These are phyloP conservation scores for Caerostris extrusa DNA, from an alignment of 1,140 invertebrate species.

Conservation along the genomic window DNA sequence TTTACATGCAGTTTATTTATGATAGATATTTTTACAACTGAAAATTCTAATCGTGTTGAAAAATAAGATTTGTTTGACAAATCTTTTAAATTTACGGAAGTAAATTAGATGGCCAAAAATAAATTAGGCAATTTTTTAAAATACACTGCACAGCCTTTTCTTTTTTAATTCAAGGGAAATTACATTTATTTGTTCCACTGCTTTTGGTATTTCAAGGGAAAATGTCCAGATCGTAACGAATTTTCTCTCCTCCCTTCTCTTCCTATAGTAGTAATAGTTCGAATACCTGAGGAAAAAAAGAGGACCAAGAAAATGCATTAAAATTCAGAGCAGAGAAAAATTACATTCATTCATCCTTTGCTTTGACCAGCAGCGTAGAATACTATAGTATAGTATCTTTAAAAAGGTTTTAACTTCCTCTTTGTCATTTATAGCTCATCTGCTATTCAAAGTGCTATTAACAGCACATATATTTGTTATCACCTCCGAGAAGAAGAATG, in stretches of 20 bases:
- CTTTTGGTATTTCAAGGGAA: not conserved
- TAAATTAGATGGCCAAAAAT: too few species aligned
- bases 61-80: too few species aligned
- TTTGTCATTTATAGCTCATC: constrained; percentile 1
- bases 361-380: not conserved
- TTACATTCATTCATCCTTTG: too few species aligned
- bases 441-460: not conserved
- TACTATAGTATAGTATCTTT: not conserved
- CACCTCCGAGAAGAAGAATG: not conserved
- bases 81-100: too few species aligned
- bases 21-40: too few species aligned
- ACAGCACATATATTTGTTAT: not conserved
- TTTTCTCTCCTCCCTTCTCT: not conserved
- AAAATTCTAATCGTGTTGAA: too few species aligned
- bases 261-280: not conserved
- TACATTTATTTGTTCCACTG: not conserved
- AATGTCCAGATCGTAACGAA: not conserved
- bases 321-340: too few species aligned
- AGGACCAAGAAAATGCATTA: not conserved
- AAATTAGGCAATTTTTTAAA: too few species aligned
- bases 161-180: not conserved
- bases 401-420: not conserved
- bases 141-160: too few species aligned
- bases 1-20: too few species aligned
- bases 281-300: not conserved